Conservation (phyloP, 2,113 vertebrate species). For the Ailurus styani region DNA sequence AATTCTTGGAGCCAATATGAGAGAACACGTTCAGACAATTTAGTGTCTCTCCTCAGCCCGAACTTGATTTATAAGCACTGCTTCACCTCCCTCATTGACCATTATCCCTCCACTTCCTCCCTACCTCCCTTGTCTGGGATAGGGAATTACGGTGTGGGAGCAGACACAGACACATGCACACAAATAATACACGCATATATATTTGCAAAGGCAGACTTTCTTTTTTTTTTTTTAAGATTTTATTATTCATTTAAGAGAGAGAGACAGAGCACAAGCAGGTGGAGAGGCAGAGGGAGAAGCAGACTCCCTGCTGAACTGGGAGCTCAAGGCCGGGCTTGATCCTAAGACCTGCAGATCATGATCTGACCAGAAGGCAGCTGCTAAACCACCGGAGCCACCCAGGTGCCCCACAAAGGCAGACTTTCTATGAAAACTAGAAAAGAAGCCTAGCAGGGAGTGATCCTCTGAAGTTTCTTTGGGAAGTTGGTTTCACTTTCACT, state of each 20-base stretch:
- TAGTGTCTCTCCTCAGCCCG: neutral
- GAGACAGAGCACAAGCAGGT: no score
- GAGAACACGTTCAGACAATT: neutral
- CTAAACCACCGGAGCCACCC: no score
- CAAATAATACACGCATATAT: neutral
- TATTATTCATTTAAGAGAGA: no score
- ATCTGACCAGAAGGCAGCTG: no score
- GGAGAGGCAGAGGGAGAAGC: no score
- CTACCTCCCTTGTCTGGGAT: neutral
- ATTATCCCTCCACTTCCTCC: no score
- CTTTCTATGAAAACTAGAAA: neutral
- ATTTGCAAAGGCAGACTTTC: neutral
- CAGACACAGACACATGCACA: neutral
- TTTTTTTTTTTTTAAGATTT: no score
- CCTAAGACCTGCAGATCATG: no score
- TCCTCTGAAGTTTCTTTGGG: neutral
- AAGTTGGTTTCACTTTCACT: constrained; percentile 34
- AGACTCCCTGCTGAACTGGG: no score
- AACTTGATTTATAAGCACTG: neutral
- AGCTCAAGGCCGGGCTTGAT: no score
- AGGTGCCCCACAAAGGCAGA: neutral
- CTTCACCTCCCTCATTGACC: neutral
- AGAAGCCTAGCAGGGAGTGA: neutral
- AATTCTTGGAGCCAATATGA: neutral
- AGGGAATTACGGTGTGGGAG: accelerated